These are phyloP conservation scores for Proterorhinus semilunaris DNA, from an alignment of 2,113 vertebrate species.

Conservation along the genomic window DNA sequence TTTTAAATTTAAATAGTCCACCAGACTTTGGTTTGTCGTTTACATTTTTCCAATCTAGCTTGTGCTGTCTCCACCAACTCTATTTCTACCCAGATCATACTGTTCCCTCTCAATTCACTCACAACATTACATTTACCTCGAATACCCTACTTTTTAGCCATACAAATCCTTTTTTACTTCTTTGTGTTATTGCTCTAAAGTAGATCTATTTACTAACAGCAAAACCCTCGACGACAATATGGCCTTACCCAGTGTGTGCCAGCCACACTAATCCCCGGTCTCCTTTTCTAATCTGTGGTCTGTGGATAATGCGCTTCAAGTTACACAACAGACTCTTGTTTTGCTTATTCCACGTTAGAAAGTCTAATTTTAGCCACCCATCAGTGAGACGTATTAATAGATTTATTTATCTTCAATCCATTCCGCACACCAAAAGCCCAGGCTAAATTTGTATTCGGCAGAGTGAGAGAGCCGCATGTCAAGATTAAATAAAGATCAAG, in stretches of 20 bases:
- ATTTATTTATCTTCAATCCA: conserved; percentile 15
- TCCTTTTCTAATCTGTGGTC: conserved; percentile 50
- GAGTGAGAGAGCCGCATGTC: conserved; percentile 1
- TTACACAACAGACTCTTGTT: conserved; percentile 34
- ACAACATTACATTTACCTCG: too few species aligned
- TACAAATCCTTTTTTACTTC: too few species aligned
- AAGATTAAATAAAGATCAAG: background rate
- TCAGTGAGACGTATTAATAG: conserved; percentile 19
- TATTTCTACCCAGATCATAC: too few species aligned
- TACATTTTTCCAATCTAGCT: too few species aligned
- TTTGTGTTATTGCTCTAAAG: background rate
- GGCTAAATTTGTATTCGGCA: conserved; percentile 21
- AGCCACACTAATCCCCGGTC: conserved; percentile 44
- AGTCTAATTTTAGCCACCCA: conserved; percentile 29
- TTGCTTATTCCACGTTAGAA: conserved; percentile 10
- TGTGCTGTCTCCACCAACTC: too few species aligned
- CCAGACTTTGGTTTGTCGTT: too few species aligned
- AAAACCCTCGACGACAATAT: conserved; percentile 11
- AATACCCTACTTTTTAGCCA: too few species aligned
- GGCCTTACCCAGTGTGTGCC: conserved; percentile 23
- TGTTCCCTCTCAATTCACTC: too few species aligned
- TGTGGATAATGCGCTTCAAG: conserved; percentile 26
- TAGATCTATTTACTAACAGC: conserved; percentile 8
- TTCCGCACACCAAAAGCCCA: conserved; percentile 18
- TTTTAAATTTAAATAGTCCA: too few species aligned